A percentile compares a stretch with the other conserved stretches of the same genome.
Conservation (phyloP, 2,113 vertebrate genomes). For the Pterocles burchelli region DNA sequence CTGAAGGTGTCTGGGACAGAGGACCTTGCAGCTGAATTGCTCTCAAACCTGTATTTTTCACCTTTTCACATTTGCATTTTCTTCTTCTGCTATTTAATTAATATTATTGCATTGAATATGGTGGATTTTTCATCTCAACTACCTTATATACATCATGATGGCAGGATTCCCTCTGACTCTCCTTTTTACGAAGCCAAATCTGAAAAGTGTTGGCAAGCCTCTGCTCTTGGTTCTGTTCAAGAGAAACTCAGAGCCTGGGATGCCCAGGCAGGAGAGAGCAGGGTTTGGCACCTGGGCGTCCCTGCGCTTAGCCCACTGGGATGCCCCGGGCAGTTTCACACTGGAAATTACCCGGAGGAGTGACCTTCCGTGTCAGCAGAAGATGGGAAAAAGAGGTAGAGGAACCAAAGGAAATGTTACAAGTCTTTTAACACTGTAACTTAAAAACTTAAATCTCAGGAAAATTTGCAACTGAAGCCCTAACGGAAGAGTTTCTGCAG, state of each 20-base stretch:
- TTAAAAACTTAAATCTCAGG: neutral
- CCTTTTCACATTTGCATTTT: neutral
- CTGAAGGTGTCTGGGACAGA: neutral
- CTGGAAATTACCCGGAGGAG: neutral
- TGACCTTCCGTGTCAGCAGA: neutral
- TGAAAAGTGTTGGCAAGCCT: neutral
- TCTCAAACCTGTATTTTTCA: accelerated
- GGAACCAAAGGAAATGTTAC: neutral
- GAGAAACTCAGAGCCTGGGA: neutral
- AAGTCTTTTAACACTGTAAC: neutral
- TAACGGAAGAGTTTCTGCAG: neutral
- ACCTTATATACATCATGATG: neutral
- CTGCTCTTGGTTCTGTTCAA: neutral
- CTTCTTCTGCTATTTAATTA: neutral
- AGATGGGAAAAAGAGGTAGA: neutral
- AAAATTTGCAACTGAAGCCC: neutral
- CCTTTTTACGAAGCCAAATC: neutral
- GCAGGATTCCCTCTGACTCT: neutral
- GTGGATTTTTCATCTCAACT: neutral
- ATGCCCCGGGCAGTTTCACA: neutral
- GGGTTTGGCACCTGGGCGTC: neutral
- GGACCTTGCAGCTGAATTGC: neutral
- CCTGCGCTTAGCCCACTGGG: neutral
- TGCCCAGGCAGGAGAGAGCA: neutral
- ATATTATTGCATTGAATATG: neutral